Percentiles rank a stretch among this genome's conserved stretches.
Conservation (phyloP, 2,888 invertebrate species). For the Pollenia angustigena region DNA sequence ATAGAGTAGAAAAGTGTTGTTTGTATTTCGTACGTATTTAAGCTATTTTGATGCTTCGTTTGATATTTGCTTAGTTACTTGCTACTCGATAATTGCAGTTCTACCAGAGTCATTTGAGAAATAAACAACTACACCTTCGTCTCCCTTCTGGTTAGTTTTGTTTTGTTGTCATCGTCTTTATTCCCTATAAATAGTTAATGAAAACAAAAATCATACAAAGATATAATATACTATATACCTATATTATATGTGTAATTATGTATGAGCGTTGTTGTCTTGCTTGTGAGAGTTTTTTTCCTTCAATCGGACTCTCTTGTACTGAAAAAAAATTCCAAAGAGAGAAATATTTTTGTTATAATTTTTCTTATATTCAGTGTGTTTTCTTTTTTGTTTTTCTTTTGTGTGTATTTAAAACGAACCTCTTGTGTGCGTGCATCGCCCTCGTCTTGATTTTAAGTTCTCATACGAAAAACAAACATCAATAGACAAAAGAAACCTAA, state of each 20-base stretch:
- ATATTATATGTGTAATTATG: neutral
- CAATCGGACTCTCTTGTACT: constrained; percentile 3
- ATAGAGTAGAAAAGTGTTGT: neutral
- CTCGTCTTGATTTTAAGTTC: constrained; percentile 66
- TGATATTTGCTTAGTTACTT: constrained; percentile 26
- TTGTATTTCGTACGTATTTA: neutral
- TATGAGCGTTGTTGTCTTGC: constrained; percentile 21
- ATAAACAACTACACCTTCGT: constrained; percentile 25
- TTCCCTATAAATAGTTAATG: constrained; percentile 22
- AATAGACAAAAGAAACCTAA: constrained; percentile 65
- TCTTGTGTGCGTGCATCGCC: constrained; percentile 75
- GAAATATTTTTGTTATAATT: constrained; percentile 18
- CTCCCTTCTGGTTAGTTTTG: neutral
- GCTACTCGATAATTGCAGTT: constrained; percentile 29
- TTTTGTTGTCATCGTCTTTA: constrained; percentile 24
- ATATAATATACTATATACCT: neutral
- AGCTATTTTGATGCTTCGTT: constrained; percentile 4
- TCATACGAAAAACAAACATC: constrained; percentile 44
- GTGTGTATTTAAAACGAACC: constrained; percentile 49
- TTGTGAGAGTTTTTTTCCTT: constrained; percentile 19
- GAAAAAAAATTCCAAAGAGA: neutral
- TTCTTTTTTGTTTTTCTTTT: constrained; percentile 37
- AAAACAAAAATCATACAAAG: constrained; percentile 21
- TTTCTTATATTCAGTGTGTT: constrained; percentile 28
- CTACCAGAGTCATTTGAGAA: constrained; percentile 25